A percentile compares a stretch with the other conserved stretches of the same genome.
These are phyloP conservation scores for Crotalus tigris DNA, from an alignment of 2,113 vertebrate genomes.

Conservation along the genomic window DNA sequence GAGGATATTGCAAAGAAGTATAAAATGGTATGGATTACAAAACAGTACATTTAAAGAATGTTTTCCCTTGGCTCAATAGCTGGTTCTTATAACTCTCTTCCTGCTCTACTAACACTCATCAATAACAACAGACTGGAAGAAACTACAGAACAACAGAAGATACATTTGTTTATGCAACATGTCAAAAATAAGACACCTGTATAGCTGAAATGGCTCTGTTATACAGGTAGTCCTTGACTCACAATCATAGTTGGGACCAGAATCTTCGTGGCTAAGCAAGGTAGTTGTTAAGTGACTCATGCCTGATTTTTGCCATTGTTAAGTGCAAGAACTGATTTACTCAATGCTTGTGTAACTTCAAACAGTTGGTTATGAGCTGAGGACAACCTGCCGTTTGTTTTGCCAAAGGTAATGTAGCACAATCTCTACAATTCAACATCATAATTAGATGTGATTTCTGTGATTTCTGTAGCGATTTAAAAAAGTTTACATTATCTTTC, in stretches of 20 bases:
- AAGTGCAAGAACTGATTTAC: background rate
- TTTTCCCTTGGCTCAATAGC: background rate
- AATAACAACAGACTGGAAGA: fast-evolving
- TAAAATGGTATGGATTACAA: background rate
- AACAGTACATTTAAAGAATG: background rate
- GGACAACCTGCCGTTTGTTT: conserved; percentile 16
- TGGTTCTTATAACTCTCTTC: conserved; percentile 16
- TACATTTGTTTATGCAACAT: conserved; percentile 13
- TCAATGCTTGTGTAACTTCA: background rate
- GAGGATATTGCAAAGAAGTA: background rate
- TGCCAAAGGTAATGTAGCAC: conserved; percentile 30
- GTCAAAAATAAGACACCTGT: conserved; percentile 35
- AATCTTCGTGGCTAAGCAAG: background rate
- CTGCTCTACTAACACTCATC: background rate
- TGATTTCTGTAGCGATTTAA: conserved; percentile 2
- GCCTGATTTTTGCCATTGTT: background rate
- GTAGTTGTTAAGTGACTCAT: background rate
- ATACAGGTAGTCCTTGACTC: background rate
- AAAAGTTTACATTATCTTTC: conserved; percentile 2
- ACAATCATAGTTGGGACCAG: background rate
- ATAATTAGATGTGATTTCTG: background rate
- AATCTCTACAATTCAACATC: conserved; percentile 18
- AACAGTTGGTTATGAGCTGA: no score
- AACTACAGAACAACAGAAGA: background rate
- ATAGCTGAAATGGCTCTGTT: conserved; percentile 34